A percentile compares a stretch with the other conserved stretches of the same genome.
Conservation (phyloP, 30 jellyfish, hydroid and myxozoan species). For the Clytia hemisphaerica region DNA sequence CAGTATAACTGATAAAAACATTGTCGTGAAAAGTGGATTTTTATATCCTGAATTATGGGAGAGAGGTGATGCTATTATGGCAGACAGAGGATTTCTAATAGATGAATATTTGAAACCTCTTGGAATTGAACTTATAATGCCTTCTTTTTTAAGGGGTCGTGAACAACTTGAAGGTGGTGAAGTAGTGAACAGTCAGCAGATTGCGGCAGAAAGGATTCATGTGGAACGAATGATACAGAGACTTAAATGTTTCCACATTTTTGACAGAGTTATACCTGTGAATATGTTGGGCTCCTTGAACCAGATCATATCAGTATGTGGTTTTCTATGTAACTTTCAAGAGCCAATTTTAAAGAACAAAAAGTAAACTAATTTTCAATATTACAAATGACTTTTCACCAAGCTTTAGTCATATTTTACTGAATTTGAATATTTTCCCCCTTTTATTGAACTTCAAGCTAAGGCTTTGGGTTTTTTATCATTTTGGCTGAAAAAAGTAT, state of each 20-base stretch:
- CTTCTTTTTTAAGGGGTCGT: conserved; percentile 8
- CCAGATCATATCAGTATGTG: neutral
- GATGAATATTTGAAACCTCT: conserved; percentile 7
- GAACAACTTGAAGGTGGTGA: conserved; percentile 7
- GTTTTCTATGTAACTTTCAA: neutral
- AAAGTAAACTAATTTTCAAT: too few relatives aligned
- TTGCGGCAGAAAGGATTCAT: conserved; percentile 6
- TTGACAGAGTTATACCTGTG: conserved; percentile 1
- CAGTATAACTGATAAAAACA: conserved; percentile 7
- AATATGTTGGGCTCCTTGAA: conserved; percentile 12
- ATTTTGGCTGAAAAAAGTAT: too few relatives aligned
- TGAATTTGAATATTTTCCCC: too few relatives aligned
- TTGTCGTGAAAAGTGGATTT: conserved; percentile 16
- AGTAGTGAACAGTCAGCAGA: conserved; percentile 1
- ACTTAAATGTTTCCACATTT: neutral
- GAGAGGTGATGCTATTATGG: conserved; percentile 32
- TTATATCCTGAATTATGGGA: conserved; percentile 11
- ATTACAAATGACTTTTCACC: too few relatives aligned
- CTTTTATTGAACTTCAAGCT: too few relatives aligned
- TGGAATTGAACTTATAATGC: conserved; percentile 1
- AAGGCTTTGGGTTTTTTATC: too few relatives aligned
- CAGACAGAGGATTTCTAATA: conserved; percentile 17
- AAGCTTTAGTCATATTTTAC: too few relatives aligned
- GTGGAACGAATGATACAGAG: conserved; percentile 13
- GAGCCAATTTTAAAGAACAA: neutral